Base-by-base conservation (phyloP, 2,113 vertebrate species). In the Misgurnus anguillicaudatus region DNA sequence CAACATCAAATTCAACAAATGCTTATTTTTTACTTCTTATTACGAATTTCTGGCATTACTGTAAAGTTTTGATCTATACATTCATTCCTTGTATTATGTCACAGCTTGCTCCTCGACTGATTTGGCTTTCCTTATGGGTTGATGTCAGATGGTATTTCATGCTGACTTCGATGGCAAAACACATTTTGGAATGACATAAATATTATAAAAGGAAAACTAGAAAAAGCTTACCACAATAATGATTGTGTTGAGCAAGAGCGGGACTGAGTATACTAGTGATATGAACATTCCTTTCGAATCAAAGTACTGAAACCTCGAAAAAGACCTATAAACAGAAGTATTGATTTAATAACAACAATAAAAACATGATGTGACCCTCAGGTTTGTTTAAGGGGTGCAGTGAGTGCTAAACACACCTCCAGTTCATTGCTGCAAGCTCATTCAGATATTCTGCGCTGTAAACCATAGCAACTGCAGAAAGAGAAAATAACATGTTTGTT, bases 201-300 rank as follows among this genome's bases (percentile, higher is more conserved):
- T 11, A 57, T 64, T 69, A 17, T 24, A 2, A 61, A 58, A 21
- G n/a, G 9, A 67, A 55, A 24, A 36, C 16, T 74, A 11, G 24
- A 87, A 24, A n/a, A 31, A 58, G 14, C 95, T 19, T 92, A 98
- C 98, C 96, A 99, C 96, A 21, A 99, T 98, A 83, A 96, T 83
- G 69, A 97, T 48, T 1, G 95, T 92, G 19, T 99, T 99, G 69
- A 96, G 69, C 62, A 99, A 89, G 67, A 99, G 87, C 0, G 98
- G 98, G 0, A 93, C 89, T 0, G 98, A 98, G 84, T 93, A 98
- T 36, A 97, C 93, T 1, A 97, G 58, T 0, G 97, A 99, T 83
- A 98, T 97, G 89, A 99, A 99, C 98, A 98, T 98, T 71, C 98
- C 98, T 85, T 92, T 94, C 6, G 97, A 98, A 80, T 99, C 98